Conservation (phyloP, 1,140 invertebrate species). For the Drosophila trapezifrons region DNA sequence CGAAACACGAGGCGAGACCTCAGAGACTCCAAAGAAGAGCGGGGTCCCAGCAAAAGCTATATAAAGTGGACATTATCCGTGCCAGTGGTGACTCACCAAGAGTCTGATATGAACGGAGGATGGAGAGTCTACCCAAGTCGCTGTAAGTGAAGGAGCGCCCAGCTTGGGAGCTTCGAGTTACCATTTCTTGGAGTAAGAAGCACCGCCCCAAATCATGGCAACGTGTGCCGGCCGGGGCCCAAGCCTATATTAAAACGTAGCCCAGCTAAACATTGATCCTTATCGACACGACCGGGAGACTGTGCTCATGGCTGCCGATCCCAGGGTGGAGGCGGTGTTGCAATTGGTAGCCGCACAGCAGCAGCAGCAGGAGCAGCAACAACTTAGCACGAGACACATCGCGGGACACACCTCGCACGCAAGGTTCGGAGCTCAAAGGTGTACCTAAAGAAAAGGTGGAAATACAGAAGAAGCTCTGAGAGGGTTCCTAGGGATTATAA, state of each 20-base stretch:
- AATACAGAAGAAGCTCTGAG: background rate
- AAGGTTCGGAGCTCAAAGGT: constrained; percentile 19
- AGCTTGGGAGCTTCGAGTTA: background rate
- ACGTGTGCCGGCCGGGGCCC: constrained; percentile 39
- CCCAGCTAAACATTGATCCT: constrained; percentile 76
- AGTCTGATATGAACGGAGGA: background rate
- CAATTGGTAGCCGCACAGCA: constrained; percentile 74
- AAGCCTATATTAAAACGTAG: constrained; percentile 72
- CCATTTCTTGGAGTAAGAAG: constrained; percentile 1
- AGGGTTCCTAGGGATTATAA: background rate
- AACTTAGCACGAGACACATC: constrained; percentile 71
- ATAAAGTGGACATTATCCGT: constrained; percentile 51
- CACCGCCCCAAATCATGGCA: constrained; percentile 73
- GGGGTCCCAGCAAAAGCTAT: constrained; percentile 30
- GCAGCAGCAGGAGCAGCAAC: constrained; percentile 62
- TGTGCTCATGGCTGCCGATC: constrained; percentile 19
- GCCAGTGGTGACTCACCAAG: constrained; percentile 38
- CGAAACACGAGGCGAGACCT: constrained; percentile 21
- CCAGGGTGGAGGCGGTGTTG: constrained; percentile 16
- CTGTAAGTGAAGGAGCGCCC: constrained; percentile 12
- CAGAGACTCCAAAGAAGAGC: background rate
- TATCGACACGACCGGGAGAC: constrained; percentile 65
- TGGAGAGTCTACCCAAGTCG: constrained; percentile 20
- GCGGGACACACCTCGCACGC: constrained; percentile 25
- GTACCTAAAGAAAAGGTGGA: constrained; percentile 3